Conservation (phyloP, 2,888 invertebrate species). For the Meteorus colon region DNA sequence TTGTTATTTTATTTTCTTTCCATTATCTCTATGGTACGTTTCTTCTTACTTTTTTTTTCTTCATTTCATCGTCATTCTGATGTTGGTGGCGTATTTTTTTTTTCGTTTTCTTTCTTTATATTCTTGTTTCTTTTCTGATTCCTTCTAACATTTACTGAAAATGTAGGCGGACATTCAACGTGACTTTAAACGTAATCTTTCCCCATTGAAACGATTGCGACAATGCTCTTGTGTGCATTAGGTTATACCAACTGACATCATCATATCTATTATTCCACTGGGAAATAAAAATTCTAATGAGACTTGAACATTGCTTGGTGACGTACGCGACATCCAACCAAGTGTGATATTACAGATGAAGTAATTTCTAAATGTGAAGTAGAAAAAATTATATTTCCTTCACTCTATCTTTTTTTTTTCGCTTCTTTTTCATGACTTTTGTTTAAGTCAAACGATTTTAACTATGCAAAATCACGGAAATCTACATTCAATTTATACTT, state of each 20-base stretch:
- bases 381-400: not conserved
- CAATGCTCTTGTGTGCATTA: not conserved
- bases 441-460: not conserved
- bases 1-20: not conserved
- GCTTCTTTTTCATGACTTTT: not conserved
- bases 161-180: constrained; percentile 3
- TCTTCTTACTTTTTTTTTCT: not conserved
- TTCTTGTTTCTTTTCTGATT: not conserved
- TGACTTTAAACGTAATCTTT: constrained; percentile 8
- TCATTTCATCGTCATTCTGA: not conserved
- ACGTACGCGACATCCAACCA: not conserved
- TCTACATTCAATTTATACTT: not conserved
- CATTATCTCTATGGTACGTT: not conserved
- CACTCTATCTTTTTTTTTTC: not conserved
- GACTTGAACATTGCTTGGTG: not conserved
- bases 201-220: not conserved
- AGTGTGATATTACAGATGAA: not conserved
- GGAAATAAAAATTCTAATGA: constrained; percentile 17
- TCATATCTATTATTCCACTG: constrained; percentile 1
- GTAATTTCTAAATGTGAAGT: not conserved
- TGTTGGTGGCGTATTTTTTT: not conserved
- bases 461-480: not conserved
- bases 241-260: not conserved
- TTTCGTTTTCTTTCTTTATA: not conserved
- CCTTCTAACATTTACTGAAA: not conserved